Conservation (phyloP, 2,113 vertebrate species). For the Oophaga pumilio region DNA sequence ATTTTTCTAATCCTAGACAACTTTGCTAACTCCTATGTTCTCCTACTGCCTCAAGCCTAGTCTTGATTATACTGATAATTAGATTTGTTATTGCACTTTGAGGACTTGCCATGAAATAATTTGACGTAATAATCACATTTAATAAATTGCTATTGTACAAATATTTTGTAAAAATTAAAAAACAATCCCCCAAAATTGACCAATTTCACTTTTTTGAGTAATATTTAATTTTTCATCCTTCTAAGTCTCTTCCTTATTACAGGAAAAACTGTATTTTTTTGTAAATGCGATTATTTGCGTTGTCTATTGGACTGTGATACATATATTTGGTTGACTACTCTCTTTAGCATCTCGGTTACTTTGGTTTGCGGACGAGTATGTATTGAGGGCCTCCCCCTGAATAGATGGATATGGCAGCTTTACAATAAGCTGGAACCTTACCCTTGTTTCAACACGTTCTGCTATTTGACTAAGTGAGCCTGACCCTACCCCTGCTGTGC, state of each 20-base stretch:
- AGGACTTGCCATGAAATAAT: too few relatives aligned
- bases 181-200: too few relatives aligned
- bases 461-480: slow-evolving; percentile 50
- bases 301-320: neutral
- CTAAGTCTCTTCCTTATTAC: neutral
- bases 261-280: neutral
- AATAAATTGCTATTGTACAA: too few relatives aligned
- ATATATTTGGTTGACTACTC: neutral
- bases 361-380: neutral
- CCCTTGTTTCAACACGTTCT: slow-evolving; percentile 48
- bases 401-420: slow-evolving; percentile 27
- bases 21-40: neutral
- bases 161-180: too few relatives aligned
- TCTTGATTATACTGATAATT: neutral
- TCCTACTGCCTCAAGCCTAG: neutral
- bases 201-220: too few relatives aligned
- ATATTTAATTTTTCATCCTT: too few relatives aligned
- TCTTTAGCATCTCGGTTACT: neutral
- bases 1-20: too few relatives aligned
- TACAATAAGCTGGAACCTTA: slow-evolving; percentile 29
- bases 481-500: slow-evolving; percentile 44
- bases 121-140: too few relatives aligned
- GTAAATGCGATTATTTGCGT: neutral
- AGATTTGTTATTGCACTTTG: too few relatives aligned
- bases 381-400: neutral